phyloP scores from a whole-genome alignment of 1,140 invertebrate species.

The Lucilia cuprina region DNA sequence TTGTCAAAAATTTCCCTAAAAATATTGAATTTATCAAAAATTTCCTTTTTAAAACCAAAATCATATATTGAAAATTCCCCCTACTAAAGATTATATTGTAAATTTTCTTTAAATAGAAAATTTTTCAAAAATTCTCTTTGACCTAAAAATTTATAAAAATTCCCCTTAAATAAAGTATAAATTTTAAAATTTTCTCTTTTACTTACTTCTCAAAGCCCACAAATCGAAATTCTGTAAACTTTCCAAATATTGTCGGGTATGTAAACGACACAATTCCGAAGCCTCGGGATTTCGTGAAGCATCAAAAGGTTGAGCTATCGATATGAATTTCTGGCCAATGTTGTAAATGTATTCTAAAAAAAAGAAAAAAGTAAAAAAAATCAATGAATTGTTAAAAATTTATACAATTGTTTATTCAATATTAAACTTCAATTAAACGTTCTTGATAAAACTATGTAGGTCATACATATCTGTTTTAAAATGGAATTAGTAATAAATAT shows the following conservation, averaged over 20 bases:
- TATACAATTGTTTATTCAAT: neutral
- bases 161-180: no score
- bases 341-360: conserved; percentile 54
- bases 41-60: no score
- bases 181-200: neutral
- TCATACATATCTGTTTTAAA: neutral
- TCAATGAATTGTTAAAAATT: neutral
- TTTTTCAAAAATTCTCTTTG: no score
- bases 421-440: no score
- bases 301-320: conserved; percentile 55
- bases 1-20: no score
- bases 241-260: conserved; percentile 51
- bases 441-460: neutral
- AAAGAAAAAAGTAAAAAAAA: conserved; percentile 9
- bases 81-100: no score
- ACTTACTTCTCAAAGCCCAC: conserved; percentile 61
- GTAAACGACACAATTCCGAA: conserved; percentile 50
- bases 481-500: no score
- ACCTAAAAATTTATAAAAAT: no score
- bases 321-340: conserved; percentile 52
- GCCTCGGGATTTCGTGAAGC: conserved; percentile 50
- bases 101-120: no score
- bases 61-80: no score
- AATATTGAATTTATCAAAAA: no score
- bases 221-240: conserved; percentile 59